A percentile compares a stretch with the other conserved stretches of the same genome.
phyloP scores from a whole-genome alignment of 2,113 vertebrate species.

The Menura novaehollandiae region DNA sequence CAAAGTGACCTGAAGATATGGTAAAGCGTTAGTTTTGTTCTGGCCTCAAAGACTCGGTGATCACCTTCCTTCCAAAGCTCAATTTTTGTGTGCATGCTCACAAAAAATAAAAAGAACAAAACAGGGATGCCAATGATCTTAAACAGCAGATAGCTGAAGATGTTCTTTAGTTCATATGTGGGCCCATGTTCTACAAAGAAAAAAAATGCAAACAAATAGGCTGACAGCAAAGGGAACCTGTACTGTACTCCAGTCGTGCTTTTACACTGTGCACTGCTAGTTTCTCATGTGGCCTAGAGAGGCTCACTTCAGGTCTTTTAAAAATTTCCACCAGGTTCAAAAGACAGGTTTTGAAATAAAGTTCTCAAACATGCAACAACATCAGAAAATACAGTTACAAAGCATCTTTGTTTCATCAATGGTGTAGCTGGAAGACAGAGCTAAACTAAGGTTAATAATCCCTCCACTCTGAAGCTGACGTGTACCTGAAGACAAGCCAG shows the following conservation, averaged over 20 bases:
- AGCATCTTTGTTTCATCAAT: accelerated
- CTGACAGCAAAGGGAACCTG: neutral
- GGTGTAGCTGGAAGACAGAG: neutral
- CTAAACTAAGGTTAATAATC: neutral
- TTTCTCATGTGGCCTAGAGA: neutral
- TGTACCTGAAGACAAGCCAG: neutral
- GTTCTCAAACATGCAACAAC: neutral
- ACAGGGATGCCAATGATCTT: neutral
- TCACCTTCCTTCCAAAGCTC: neutral
- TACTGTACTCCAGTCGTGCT: neutral
- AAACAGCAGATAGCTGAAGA: neutral
- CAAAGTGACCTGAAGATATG: accelerated
- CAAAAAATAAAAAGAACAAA: neutral
- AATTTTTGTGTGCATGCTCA: neutral
- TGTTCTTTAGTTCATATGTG: neutral
- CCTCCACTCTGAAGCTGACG: accelerated
- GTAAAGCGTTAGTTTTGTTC: neutral
- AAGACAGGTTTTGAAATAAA: neutral
- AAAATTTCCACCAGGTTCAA: neutral
- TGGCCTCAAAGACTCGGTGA: neutral
- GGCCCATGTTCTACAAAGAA: neutral
- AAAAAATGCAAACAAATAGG: neutral
- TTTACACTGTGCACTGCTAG: neutral
- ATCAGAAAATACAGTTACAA: neutral
- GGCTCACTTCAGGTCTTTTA: neutral